Percentiles rank a stretch among this genome's conserved stretches.
These are phyloP conservation scores for Pogonomyrmex barbatus DNA, from an alignment of 1,140 invertebrate species.

Conservation along the genomic window DNA sequence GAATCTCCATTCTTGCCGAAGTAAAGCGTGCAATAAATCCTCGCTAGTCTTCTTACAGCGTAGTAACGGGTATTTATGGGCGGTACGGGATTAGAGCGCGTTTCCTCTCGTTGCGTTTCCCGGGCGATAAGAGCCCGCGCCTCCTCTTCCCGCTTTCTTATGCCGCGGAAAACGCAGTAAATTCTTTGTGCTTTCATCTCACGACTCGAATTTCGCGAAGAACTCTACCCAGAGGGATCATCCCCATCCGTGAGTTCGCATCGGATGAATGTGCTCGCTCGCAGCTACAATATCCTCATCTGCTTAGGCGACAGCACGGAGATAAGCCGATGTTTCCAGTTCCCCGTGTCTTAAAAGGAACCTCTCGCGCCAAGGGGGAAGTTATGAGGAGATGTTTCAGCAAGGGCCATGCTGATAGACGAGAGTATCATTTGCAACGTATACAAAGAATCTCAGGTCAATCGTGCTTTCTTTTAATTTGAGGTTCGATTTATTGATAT, in stretches of 20 bases:
- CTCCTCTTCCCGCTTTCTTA: background rate
- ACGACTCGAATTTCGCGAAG: constrained; percentile 40
- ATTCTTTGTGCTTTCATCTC: constrained; percentile 50
- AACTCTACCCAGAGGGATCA: constrained; percentile 41
- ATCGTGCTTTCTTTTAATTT: background rate
- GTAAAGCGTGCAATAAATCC: constrained; percentile 30
- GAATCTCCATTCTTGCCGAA: constrained; percentile 38
- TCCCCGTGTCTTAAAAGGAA: constrained; percentile 51
- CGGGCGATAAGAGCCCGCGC: constrained; percentile 16
- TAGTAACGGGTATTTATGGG: constrained; percentile 41
- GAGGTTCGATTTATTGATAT: background rate
- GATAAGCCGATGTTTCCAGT: constrained; percentile 60
- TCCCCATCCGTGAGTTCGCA: constrained; percentile 26
- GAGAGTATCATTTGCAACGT: constrained; percentile 18
- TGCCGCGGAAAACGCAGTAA: constrained; percentile 30
- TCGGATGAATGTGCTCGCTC: constrained; percentile 32
- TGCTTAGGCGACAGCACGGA: constrained; percentile 30
- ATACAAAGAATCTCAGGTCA: too few relatives aligned
- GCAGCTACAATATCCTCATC: constrained; percentile 34
- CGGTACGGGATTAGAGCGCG: constrained; percentile 30
- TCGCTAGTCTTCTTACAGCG: constrained; percentile 17
- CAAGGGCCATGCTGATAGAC: background rate
- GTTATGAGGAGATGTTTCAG: constrained; percentile 17
- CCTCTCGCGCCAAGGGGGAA: background rate
- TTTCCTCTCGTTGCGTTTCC: constrained; percentile 31